phyloP scores from a whole-genome alignment of 1,140 invertebrate species.

The Harpegnathos saltator region DNA sequence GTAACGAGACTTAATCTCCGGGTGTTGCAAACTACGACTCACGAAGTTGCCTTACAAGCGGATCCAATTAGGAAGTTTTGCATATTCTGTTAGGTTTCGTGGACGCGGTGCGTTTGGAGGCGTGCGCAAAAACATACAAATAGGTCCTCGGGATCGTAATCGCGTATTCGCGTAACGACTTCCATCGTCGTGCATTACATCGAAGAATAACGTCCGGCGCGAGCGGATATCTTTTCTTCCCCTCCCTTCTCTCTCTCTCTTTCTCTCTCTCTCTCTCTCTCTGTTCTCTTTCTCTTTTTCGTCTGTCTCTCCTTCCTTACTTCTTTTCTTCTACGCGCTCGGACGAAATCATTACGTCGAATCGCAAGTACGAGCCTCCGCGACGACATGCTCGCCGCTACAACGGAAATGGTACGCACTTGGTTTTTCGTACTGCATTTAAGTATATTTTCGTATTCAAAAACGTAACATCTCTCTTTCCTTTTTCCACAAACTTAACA shows the following conservation, averaged over 20 bases:
- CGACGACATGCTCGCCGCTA: slow-evolving; percentile 1
- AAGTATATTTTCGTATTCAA: slow-evolving; percentile 76
- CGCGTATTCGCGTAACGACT: slow-evolving; percentile 57
- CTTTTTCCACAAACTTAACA: slow-evolving; percentile 77
- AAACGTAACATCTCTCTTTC: slow-evolving; percentile 77
- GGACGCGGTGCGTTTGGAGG: slow-evolving; percentile 65
- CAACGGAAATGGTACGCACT: slow-evolving; percentile 74
- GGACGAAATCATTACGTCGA: slow-evolving; percentile 21
- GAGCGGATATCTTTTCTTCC: background rate
- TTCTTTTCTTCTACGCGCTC: too few relatives aligned
- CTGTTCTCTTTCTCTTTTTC: too few relatives aligned
- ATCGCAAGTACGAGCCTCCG: slow-evolving; percentile 27
- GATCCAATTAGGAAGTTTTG: slow-evolving; percentile 68
- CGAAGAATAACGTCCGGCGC: background rate
- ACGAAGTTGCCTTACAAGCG: slow-evolving; percentile 31
- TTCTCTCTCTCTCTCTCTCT: too few relatives aligned
- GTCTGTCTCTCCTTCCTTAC: too few relatives aligned
- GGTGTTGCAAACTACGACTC: slow-evolving; percentile 42
- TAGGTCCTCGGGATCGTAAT: slow-evolving; percentile 46
- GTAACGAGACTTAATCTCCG: slow-evolving; percentile 54
- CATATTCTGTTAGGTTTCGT: slow-evolving; percentile 64
- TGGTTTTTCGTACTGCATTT: slow-evolving; percentile 71
- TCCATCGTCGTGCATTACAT: slow-evolving; percentile 8
- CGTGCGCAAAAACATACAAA: slow-evolving; percentile 55
- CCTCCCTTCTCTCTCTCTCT: background rate